Evolutionary conservation across 2,888 invertebrate genomes (phyloP), one percentile per base, ranked within the genome.

Genomic region (Polyommatus icarus): DNA sequence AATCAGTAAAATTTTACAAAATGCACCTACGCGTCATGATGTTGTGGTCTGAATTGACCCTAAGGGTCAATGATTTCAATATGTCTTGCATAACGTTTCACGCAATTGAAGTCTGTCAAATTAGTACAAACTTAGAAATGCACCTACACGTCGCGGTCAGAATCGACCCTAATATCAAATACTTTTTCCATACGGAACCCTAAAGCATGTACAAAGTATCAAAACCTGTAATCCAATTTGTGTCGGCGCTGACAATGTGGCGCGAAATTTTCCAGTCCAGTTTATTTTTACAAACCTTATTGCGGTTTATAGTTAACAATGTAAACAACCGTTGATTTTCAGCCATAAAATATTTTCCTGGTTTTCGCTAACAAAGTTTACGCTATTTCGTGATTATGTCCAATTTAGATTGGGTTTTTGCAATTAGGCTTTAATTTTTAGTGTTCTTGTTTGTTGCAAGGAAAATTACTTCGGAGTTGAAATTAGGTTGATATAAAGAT

Each of bases 221-320:
- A 73, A 73, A 73, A 73, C 46, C 40, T 46, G 73, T 6, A 75
- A 75, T 75, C 75, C 29, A 75, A 75, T 75, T 50, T 75, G 50
- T 54, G 75, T 75, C 50, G 24, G 20, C 4, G 75, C 29, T 75
- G 73, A 73, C 73, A 73, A 50, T 73, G 75, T 54, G 54, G 29
- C 75, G 50, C 75, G 24, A 75, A 24, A 54, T 54, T 75, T 75
- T 29, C 75, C 46, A 50, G 40, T 75, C 18, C 24, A 75, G 54
- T 50, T 18, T 75, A 75, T 75, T 75, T 50, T 50, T 75, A 29
- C 24, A 29, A 54, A 54, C 75, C 75, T 50, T 50, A 73, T 73
- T 73, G 73, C 46, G 73, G 73, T 50, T 50, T 50, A 75, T 54
- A 50, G 29, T 75, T 50, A 75, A 54, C 75, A 75, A 18, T 54